These are phyloP conservation scores for Drosophila colorata DNA, from an alignment of 2,888 invertebrate species.

Conservation along the genomic window DNA sequence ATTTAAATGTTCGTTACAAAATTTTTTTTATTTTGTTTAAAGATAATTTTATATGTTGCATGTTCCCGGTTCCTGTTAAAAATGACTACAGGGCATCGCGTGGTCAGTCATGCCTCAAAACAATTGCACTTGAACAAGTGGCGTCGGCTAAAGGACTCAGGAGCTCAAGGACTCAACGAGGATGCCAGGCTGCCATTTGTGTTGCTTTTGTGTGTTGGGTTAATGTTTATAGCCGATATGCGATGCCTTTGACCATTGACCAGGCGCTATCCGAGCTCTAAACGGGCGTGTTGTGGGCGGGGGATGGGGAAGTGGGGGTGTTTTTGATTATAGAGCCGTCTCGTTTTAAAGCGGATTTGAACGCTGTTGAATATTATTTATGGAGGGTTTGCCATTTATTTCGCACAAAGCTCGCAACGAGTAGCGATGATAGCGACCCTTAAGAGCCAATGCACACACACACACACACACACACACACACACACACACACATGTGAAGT, in stretches of 20 bases:
- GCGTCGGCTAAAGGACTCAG: slow-evolving; percentile 16
- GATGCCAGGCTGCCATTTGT: slow-evolving; percentile 12
- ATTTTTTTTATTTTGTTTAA: neutral
- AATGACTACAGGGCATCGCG: neutral
- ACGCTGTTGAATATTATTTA: slow-evolving; percentile 76
- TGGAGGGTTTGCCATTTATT: slow-evolving; percentile 67
- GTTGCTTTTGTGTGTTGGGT: slow-evolving; percentile 29
- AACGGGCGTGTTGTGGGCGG: slow-evolving; percentile 21
- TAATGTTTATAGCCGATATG: slow-evolving; percentile 43
- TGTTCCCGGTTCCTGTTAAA: neutral
- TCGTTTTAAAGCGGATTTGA: slow-evolving; percentile 79
- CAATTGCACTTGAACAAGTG: neutral
- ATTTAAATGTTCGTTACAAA: too few species aligned
- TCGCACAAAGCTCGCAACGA: slow-evolving; percentile 38
- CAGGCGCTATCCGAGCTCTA: slow-evolving; percentile 26
- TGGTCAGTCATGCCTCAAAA: neutral
- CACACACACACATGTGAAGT: slow-evolving; percentile 14
- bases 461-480: too few species aligned
- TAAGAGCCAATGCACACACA: slow-evolving; percentile 46
- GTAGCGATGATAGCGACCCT: slow-evolving; percentile 60
- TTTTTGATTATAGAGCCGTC: slow-evolving; percentile 48
- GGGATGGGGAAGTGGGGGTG: neutral
- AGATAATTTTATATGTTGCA: neutral
- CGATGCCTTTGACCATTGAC: slow-evolving; percentile 42
- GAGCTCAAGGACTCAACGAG: slow-evolving; percentile 15